phyloP scores from a whole-genome alignment of 2,888 invertebrate species.

The Lathronympha strigana region DNA sequence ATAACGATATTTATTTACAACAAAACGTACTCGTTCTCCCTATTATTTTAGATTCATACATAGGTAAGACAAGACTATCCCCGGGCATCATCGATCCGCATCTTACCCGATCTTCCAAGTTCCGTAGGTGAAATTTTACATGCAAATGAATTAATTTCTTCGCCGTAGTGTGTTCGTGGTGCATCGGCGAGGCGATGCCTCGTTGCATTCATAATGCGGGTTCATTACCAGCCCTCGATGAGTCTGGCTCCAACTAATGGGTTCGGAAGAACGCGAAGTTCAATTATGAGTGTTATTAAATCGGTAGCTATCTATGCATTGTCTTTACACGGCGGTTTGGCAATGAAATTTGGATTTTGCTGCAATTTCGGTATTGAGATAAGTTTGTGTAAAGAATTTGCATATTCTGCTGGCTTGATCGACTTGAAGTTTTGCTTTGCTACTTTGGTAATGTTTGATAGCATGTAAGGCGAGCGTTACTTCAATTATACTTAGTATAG shows the following conservation, averaged over 20 bases:
- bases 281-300: conserved; percentile 81
- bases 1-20: not conserved
- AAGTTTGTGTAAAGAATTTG: conserved; percentile 4
- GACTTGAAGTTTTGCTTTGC: conserved; percentile 2
- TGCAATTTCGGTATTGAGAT: conserved; percentile 6
- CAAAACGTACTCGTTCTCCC: not conserved
- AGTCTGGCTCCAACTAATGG: conserved; percentile 73
- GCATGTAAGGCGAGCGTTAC: not conserved
- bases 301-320: conserved; percentile 56
- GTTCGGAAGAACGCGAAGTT: conserved; percentile 79
- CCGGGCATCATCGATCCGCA: conserved; percentile 46
- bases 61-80: conserved; percentile 22
- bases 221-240: conserved; percentile 76
- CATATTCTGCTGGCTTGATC: not conserved
- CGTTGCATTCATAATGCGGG: conserved; percentile 83
- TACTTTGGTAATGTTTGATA: not conserved
- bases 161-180: conserved; percentile 70
- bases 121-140: conserved; percentile 77
- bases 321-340: conserved; percentile 43
- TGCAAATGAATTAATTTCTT: conserved; percentile 84
- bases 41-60: not conserved
- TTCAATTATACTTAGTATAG: no score
- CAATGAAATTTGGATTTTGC: conserved; percentile 25
- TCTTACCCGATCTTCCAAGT: conserved; percentile 68
- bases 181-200: conserved; percentile 75